Evolutionary conservation across 2,888 invertebrate species (phyloP).

Genomic region (Synergus japonicus): DNA sequence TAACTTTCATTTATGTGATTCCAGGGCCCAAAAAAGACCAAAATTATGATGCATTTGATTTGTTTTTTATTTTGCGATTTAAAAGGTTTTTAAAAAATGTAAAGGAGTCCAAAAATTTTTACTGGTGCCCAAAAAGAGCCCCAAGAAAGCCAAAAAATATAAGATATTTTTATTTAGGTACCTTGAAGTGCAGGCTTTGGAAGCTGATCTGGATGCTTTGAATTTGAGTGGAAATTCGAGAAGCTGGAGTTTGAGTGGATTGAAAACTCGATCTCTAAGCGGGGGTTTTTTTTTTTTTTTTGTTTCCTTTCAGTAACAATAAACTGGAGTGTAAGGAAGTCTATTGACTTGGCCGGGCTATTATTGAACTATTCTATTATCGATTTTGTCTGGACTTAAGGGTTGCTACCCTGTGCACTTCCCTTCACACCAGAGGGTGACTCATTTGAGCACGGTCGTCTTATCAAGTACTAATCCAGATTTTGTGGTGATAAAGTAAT

Average conservation of each 20-base stretch:
- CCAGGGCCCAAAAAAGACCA: too few species aligned
- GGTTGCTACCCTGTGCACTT: conserved; percentile 31
- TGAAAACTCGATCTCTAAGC: conserved; percentile 5
- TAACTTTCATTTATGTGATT: too few species aligned
- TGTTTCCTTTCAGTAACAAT: background rate
- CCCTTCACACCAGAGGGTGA: conserved; percentile 1
- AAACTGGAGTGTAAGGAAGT: conserved; percentile 3
- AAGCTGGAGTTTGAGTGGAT: background rate
- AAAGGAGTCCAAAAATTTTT: background rate
- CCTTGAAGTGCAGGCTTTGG: background rate
- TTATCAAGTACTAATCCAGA: conserved; percentile 9
- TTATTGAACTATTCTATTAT: conserved; percentile 24
- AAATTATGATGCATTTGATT: too few species aligned
- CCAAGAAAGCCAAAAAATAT: background rate
- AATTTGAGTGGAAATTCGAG: conserved; percentile 6
- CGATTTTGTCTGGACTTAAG: conserved; percentile 33
- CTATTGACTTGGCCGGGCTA: conserved; percentile 25
- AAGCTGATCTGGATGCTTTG: background rate
- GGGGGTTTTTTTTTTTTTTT: background rate
- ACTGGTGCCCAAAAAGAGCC: too few species aligned
- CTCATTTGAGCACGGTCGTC: conserved; percentile 26
- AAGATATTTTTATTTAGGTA: background rate
- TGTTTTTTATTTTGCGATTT: too few species aligned
- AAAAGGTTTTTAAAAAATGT: too few species aligned
- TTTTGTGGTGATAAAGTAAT: conserved; percentile 18